These are phyloP conservation scores for Rhizomys pruinosus DNA, from an alignment of 2,113 vertebrate genomes.

Conservation along the genomic window DNA sequence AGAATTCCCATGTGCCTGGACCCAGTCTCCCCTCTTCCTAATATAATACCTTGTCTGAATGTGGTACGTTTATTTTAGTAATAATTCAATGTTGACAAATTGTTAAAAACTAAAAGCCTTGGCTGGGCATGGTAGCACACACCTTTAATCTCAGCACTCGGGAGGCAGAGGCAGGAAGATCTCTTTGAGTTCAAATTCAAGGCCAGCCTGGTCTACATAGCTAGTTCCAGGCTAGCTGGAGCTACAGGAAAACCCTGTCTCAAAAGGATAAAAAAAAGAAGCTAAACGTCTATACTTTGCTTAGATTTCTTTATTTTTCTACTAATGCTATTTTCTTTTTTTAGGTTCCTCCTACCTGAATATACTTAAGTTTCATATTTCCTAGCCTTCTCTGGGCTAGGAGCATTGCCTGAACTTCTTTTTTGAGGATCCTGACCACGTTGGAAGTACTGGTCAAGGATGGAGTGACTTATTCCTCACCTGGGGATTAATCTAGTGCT, in stretches of 20 bases:
- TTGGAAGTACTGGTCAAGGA: not conserved
- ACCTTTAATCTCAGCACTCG: no score
- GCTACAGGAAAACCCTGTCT: no score
- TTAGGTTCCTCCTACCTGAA: not conserved
- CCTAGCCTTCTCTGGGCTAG: not conserved
- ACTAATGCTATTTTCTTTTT: not conserved
- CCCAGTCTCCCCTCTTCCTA: not conserved
- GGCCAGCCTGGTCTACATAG: no score
- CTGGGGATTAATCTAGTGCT: not conserved
- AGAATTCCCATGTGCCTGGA: not conserved
- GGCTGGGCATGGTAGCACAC: no score
- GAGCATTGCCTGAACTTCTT: not conserved
- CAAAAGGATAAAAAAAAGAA: no score
- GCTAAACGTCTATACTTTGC: not conserved
- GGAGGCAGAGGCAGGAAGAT: no score
- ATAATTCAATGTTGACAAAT: not conserved
- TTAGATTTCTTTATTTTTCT: constrained; percentile 45
- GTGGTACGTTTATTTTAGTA: not conserved
- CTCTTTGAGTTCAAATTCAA: no score
- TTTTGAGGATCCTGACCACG: constrained; percentile 11
- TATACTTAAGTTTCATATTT: not conserved
- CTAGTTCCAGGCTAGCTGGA: no score
- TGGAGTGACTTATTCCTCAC: not conserved
- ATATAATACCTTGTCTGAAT: not conserved
- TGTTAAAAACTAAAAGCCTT: not conserved